These are phyloP conservation scores for Sula dactylatra DNA, from an alignment of 2,113 vertebrate species.

Conservation along the genomic window DNA sequence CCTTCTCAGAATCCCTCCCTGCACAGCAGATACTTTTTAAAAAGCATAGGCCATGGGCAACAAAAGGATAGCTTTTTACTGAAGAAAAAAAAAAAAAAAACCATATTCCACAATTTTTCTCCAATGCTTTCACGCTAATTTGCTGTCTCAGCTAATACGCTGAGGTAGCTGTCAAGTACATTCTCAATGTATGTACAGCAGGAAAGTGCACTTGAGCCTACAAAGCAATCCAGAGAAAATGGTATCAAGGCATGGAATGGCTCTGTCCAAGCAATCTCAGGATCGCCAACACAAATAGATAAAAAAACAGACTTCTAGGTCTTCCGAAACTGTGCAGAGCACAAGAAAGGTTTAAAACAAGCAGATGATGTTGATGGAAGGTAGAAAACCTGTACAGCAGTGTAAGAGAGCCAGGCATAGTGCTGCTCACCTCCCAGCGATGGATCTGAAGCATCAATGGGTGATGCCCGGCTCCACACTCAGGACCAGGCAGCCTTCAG, in stretches of 20 bases:
- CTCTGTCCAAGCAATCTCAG: background rate
- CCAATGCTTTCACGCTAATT: background rate
- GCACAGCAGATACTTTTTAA: background rate
- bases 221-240: constrained; percentile 1
- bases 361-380: background rate
- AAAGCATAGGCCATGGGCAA: background rate
- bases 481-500: background rate
- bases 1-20: background rate
- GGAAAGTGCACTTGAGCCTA: background rate
- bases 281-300: background rate
- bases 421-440: accelerated
- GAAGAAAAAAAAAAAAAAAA: background rate
- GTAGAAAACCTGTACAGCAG: background rate
- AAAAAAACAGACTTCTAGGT: background rate
- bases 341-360: background rate
- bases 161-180: background rate
- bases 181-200: background rate
- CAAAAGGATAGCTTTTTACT: background rate
- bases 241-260: background rate
- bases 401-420: accelerated
- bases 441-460: background rate
- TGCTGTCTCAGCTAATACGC: too few relatives aligned
- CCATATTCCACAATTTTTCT: background rate
- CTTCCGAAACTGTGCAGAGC: background rate
- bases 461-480: background rate